Conservation (phyloP, 2,888 invertebrate species). For the Eucriotettix oculatus region DNA sequence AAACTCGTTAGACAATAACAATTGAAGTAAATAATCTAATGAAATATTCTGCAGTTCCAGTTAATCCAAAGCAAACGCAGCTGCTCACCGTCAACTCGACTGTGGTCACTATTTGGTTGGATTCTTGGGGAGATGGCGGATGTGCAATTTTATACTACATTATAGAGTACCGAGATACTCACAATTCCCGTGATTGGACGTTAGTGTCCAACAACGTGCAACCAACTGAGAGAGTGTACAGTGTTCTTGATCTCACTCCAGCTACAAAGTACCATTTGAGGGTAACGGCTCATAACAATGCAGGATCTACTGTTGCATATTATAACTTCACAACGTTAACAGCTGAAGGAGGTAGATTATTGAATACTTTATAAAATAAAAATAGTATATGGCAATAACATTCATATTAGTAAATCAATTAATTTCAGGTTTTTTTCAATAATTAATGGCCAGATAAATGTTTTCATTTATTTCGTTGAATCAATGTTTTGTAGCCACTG, state of each 20-base stretch:
- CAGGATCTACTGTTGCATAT: conserved; percentile 64
- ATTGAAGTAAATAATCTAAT: conserved; percentile 9
- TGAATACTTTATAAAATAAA: too few relatives aligned
- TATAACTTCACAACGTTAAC: conserved; percentile 76
- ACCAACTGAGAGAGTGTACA: conserved; percentile 64
- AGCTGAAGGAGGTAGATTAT: conserved; percentile 47
- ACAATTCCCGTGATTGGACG: conserved; percentile 41
- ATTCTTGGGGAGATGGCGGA: conserved; percentile 79
- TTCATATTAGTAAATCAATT: too few relatives aligned
- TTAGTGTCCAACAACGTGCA: conserved; percentile 68
- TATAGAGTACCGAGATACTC: conserved; percentile 55
- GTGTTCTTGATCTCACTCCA: conserved; percentile 58
- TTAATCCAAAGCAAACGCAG: conserved; percentile 62
- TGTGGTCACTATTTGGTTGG: conserved; percentile 70
- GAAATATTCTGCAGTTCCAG: conserved; percentile 37
- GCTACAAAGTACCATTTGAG: conserved; percentile 57
- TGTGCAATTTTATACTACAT: conserved; percentile 76
- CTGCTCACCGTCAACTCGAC: conserved; percentile 74
- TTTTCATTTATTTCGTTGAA: too few relatives aligned
- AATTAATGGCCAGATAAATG: too few relatives aligned
- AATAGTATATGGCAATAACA: too few relatives aligned
- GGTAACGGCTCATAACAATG: conserved; percentile 72
- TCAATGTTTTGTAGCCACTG: too few relatives aligned
- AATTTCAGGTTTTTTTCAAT: too few relatives aligned
- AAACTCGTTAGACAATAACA: too few relatives aligned